Evolutionary conservation across 2,797 vertebrate genomes (phyloP).

Genomic region (Phrynocephalus guinanensis): DNA sequence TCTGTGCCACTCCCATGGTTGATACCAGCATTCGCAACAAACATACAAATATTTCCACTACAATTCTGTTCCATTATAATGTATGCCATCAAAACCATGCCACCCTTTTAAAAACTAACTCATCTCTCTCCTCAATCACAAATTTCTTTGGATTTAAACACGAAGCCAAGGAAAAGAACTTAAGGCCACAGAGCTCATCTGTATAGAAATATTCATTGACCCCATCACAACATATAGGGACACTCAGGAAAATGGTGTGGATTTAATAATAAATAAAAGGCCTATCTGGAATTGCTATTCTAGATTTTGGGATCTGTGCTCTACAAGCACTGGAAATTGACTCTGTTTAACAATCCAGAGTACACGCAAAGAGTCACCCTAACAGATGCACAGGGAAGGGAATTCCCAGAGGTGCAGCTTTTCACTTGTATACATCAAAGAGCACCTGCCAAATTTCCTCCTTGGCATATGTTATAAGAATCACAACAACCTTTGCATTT

Average conservation of each 20-base stretch:
- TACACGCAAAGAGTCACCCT: background rate
- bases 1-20: no score
- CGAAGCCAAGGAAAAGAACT: background rate
- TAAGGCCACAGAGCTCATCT: background rate
- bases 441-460: background rate
- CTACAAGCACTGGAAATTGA: no score
- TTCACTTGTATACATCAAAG: background rate
- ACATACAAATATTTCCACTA: no score
- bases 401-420: background rate
- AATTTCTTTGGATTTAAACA: background rate
- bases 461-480: background rate
- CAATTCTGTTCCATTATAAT: background rate
- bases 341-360: no score
- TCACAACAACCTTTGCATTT: conserved; percentile 10
- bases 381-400: background rate
- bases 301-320: background rate
- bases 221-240: background rate
- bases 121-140: background rate
- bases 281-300: background rate
- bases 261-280: no score
- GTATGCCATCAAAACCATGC: background rate
- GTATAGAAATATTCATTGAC: background rate
- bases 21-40: no score
- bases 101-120: background rate
- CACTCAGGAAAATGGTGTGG: no score